phyloP scores from a whole-genome alignment of 2,888 invertebrate species.

The Lepidonotus clava region DNA sequence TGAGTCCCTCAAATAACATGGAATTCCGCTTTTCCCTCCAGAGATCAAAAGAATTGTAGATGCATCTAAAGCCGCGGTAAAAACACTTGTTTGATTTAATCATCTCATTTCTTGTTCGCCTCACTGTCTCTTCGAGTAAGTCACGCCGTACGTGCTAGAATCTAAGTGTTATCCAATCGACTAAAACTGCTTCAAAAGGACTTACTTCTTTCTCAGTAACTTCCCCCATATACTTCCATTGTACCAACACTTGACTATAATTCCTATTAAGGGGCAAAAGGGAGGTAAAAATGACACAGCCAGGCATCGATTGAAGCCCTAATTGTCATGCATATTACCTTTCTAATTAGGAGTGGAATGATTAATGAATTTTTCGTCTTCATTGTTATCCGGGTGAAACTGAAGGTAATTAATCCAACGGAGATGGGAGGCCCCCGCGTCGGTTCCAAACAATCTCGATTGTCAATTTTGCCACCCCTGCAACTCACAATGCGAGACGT shows the following conservation, averaged over 20 bases:
- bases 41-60: conserved; percentile 28
- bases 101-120: conserved; percentile 4
- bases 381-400: conserved; percentile 33
- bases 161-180: conserved; percentile 21
- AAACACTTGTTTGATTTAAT: conserved; percentile 42
- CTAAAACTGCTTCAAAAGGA: conserved; percentile 29
- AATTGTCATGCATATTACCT: conserved; percentile 54
- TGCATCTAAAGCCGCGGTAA: background rate
- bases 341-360: conserved; percentile 51
- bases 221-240: conserved; percentile 19
- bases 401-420: conserved; percentile 50
- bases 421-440: background rate
- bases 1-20: background rate
- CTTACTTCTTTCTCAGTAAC: conserved; percentile 15
- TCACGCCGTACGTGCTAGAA: conserved; percentile 5
- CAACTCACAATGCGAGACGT: conserved; percentile 51
- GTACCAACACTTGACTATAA: conserved; percentile 4
- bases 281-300: background rate
- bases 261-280: background rate
- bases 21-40: background rate
- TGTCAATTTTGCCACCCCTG: conserved; percentile 54
- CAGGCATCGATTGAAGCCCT: conserved; percentile 40
- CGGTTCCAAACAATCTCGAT: conserved; percentile 48
- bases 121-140: background rate
- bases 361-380: conserved; percentile 51